A percentile compares a stretch with the other conserved stretches of the same genome.
These are phyloP conservation scores for Halisarca cf. caerulea DNA, from an alignment of 37 sponge, comb jelly and placozoan genomes.

Conservation along the genomic window DNA sequence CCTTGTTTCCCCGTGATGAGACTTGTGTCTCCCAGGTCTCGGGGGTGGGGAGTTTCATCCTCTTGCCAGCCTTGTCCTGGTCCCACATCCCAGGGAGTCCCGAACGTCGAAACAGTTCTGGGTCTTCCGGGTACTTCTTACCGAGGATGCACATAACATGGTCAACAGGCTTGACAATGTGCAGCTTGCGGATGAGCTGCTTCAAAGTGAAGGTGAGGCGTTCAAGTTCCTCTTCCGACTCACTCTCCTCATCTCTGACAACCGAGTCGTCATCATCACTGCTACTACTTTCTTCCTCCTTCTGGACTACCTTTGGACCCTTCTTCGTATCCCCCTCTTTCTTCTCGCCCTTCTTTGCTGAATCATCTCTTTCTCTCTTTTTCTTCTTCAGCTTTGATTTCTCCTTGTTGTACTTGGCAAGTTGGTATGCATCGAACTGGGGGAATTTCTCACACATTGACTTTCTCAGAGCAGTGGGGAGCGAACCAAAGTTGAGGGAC, in stretches of 20 bases:
- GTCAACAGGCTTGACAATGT: constrained; percentile 92
- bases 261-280: not conserved
- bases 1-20: constrained; percentile 91
- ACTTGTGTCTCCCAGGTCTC: constrained; percentile 99
- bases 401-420: constrained; percentile 98
- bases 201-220: constrained; percentile 93
- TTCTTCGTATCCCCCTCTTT: not conserved
- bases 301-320: not conserved
- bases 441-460: constrained; percentile 91
- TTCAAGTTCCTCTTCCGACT: constrained; percentile 76
- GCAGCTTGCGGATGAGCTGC: constrained; percentile 97
- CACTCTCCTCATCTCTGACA: constrained; percentile 46
- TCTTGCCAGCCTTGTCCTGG: constrained; percentile 90
- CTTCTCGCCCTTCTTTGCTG: too few relatives aligned
- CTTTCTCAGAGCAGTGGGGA: constrained; percentile 91
- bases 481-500: constrained; percentile 79
- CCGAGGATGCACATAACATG: constrained; percentile 95
- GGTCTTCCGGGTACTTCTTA: constrained; percentile 89
- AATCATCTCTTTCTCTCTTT: constrained; percentile 31
- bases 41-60: constrained; percentile 95
- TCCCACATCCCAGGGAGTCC: constrained; percentile 93
- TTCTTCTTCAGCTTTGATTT: constrained; percentile 77
- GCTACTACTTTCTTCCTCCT: constrained; percentile 1
- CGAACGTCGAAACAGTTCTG: constrained; percentile 85
- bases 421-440: constrained; percentile 93